Conservation (phyloP, 2,888 invertebrate genomes). For the Melitaea athalia region DNA sequence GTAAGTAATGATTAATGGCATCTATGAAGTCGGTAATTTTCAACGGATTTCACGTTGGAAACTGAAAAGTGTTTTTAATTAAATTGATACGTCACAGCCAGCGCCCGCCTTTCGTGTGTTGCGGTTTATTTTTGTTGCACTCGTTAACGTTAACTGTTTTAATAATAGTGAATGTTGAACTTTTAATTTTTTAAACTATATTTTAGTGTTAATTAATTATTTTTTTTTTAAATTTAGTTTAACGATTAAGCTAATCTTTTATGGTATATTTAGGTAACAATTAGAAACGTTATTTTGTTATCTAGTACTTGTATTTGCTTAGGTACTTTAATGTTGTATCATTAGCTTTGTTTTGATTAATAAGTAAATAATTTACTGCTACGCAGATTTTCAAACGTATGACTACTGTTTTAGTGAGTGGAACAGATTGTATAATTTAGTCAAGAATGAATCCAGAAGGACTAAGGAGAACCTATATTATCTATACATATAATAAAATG, state of each 20-base stretch:
- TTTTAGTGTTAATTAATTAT: background rate
- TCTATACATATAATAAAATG: too few species aligned
- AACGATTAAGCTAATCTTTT: background rate
- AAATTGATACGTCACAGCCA: constrained; percentile 47
- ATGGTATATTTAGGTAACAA: too few species aligned
- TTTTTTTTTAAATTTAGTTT: background rate
- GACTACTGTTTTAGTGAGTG: too few species aligned
- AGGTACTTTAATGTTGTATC: too few species aligned
- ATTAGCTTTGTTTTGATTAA: too few species aligned
- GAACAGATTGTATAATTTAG: too few species aligned
- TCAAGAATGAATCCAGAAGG: too few species aligned
- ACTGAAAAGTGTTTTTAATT: constrained; percentile 51
- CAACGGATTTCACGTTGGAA: constrained; percentile 57
- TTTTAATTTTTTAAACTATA: background rate
- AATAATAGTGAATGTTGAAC: background rate
- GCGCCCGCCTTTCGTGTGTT: constrained; percentile 46
- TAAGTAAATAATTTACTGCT: too few species aligned
- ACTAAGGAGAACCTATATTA: too few species aligned
- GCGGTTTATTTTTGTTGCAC: constrained; percentile 39
- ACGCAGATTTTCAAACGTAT: too few species aligned
- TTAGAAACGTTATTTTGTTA: too few species aligned
- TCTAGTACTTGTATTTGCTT: too few species aligned
- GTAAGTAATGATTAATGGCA: constrained; percentile 74
- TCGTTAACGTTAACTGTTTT: constrained; percentile 22
- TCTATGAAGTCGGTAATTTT: constrained; percentile 71